Base-by-base conservation (phyloP, 2,888 invertebrate genomes). In the Microctonus hyperodae region DNA sequence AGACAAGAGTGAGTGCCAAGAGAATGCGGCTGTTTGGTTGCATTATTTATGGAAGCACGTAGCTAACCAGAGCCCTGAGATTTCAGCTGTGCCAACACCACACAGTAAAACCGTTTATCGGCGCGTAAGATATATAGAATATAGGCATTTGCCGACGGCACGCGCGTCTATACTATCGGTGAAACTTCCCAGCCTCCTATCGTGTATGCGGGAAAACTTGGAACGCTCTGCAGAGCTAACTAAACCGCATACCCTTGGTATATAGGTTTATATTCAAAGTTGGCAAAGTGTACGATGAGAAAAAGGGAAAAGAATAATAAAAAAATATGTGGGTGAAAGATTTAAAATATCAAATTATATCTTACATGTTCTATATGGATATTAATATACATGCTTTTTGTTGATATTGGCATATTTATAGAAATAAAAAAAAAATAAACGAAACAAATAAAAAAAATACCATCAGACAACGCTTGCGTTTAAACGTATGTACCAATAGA, bases 1-100 rank as follows among this genome's bases (percentile, higher is more conserved):
- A 59, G 48, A 48, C 20, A 59, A 10, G 7, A 44, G 16, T 44
- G 20, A 44, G 44, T 44, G 44, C 44, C 44, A 44, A 37, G 59
- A 59, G 59, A 59, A 59, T 44, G 59, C 28, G 59, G 59, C 44
- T 59, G 59, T 40, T 61, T 61, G 22, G 59, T 35, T 78, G 73
- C 75, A 80, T 81, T 79, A 79, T 81, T 79, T 80, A 82, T 78
- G 78, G 77, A 77, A 77, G 75, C 78, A 76, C 80, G 78, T 75
- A 72, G 75, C 74, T 79, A 75, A 78, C 75, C 75, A 76, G 74
- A 71, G 74, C 63, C 72, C 74, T 57, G 78, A 79, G 81, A 80
- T 80, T 81, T 81, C 72, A 74, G 77, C 71, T 64, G 72, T 73
- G 70, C 72, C 70, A 72, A 70, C 70, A 69, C 63, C 64, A 44